These are phyloP conservation scores for Sebastes elongatus DNA, from an alignment of 2,797 vertebrate species.

Conservation along the genomic window DNA sequence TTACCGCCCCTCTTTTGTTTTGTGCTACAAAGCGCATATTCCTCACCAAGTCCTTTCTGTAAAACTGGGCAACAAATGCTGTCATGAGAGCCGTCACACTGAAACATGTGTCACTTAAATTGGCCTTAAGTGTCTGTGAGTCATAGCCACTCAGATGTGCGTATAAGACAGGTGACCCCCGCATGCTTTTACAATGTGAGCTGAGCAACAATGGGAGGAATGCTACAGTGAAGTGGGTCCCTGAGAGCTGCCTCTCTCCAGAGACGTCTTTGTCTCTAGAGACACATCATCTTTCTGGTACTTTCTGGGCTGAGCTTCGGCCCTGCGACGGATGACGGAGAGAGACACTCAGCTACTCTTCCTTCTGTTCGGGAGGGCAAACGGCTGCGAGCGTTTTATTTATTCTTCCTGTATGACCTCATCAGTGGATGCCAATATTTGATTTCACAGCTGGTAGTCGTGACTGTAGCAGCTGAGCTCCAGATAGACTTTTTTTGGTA, in stretches of 20 bases:
- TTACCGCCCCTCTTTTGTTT: background rate
- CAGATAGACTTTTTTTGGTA: background rate
- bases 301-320: slow-evolving; percentile 57
- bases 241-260: slow-evolving; percentile 64
- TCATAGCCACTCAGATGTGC: slow-evolving; percentile 14
- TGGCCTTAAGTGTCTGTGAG: slow-evolving; percentile 44
- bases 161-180: slow-evolving; percentile 28
- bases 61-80: background rate
- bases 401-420: background rate
- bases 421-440: slow-evolving; percentile 4
- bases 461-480: slow-evolving; percentile 3
- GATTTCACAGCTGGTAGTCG: background rate
- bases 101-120: slow-evolving; percentile 36
- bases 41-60: background rate
- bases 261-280: slow-evolving; percentile 63
- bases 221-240: slow-evolving; percentile 71
- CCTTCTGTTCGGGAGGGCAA: slow-evolving; percentile 1
- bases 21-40: background rate
- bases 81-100: slow-evolving; percentile 6
- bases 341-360: slow-evolving; percentile 10
- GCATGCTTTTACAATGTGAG: background rate
- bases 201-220: slow-evolving; percentile 43
- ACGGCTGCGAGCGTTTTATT: background rate
- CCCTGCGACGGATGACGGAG: slow-evolving; percentile 50
- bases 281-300: slow-evolving; percentile 74